These are phyloP conservation scores for Saccostrea echinata DNA, from an alignment of 1,140 invertebrate species.

Conservation along the genomic window DNA sequence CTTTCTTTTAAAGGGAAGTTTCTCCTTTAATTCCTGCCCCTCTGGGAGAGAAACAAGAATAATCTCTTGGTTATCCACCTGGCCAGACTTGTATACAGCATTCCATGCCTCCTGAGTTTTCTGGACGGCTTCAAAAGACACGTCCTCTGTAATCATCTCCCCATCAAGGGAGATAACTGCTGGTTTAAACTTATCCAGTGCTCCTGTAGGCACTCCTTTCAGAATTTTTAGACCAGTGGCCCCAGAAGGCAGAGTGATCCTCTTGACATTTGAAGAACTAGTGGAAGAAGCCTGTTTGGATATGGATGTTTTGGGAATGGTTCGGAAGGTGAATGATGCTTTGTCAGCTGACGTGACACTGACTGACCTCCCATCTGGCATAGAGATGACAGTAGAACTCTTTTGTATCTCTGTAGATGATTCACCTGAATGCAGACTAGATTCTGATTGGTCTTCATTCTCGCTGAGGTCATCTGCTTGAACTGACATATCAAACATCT, in stretches of 20 bases:
- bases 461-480: slow-evolving; percentile 7
- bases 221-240: background rate
- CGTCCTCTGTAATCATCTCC: background rate
- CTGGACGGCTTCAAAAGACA: background rate
- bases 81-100: background rate
- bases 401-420: background rate
- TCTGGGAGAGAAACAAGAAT: background rate
- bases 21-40: background rate
- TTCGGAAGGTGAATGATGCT: background rate
- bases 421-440: background rate
- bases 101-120: background rate
- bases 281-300: background rate
- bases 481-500: background rate
- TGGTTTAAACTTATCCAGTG: background rate
- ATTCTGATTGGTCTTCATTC: background rate
- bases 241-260: background rate
- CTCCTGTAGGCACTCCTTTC: background rate
- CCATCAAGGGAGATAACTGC: background rate
- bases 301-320: background rate
- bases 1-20: background rate
- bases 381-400: background rate
- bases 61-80: background rate
- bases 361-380: background rate
- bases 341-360: background rate
- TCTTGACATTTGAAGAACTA: background rate